A percentile compares a stretch with the other conserved stretches of the same genome.
Conservation (phyloP, 2,113 vertebrate genomes). For the Opisthocomus hoazin region DNA sequence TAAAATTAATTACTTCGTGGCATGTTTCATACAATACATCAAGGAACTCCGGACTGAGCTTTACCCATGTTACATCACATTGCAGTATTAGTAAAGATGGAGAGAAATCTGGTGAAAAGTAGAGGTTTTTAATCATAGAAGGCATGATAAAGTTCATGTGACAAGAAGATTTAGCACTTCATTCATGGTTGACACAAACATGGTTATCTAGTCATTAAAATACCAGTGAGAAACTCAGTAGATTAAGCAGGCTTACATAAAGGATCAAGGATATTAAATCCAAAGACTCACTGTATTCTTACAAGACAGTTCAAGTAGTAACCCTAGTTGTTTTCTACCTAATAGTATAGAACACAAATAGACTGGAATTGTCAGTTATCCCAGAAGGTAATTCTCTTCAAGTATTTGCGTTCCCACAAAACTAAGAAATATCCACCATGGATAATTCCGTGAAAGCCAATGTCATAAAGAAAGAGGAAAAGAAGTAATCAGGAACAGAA, state of each 20-base stretch:
- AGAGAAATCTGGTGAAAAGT: not conserved
- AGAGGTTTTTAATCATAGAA: not conserved
- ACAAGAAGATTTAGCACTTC: not conserved
- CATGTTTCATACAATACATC: not conserved
- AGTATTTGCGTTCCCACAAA: not conserved
- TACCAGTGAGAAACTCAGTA: not conserved
- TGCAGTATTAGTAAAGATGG: not conserved
- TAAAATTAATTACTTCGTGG: conserved; percentile 30
- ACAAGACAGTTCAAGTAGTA: not conserved
- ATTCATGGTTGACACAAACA: not conserved
- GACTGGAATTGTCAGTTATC: not conserved
- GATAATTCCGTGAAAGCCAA: not conserved
- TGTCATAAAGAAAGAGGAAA: not conserved
- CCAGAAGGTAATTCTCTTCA: not conserved
- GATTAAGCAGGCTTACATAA: not conserved
- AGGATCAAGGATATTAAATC: not conserved
- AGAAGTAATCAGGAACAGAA: not conserved
- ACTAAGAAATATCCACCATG: not conserved
- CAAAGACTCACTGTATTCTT: not conserved
- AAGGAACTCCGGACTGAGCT: not conserved
- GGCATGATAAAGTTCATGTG: not conserved
- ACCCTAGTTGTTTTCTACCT: not conserved
- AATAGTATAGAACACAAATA: not conserved
- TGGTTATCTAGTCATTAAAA: not conserved
- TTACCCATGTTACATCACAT: not conserved